phyloP scores from a whole-genome alignment of 2,888 invertebrate genomes.

The Busseola fusca region DNA sequence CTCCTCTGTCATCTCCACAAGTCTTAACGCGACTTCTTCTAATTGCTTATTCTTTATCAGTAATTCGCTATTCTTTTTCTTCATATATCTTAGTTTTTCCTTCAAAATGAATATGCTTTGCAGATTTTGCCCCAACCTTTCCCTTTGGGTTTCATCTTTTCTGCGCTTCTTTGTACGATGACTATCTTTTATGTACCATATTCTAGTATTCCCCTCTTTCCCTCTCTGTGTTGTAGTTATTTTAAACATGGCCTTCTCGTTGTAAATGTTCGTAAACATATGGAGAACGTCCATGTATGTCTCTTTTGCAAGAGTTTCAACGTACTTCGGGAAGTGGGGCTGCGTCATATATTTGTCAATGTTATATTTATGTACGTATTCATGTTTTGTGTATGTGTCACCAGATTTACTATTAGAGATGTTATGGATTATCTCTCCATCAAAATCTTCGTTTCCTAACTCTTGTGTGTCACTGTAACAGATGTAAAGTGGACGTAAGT shows the following conservation, averaged over 20 bases:
- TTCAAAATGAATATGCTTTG: constrained; percentile 54
- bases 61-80: constrained; percentile 52
- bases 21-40: constrained; percentile 53
- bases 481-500: constrained; percentile 12
- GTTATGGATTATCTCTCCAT: constrained; percentile 32
- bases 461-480: constrained; percentile 53
- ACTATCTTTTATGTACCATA: constrained; percentile 67
- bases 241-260: constrained; percentile 72
- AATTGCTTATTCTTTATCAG: constrained; percentile 49
- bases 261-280: constrained; percentile 69
- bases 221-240: constrained; percentile 69
- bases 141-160: constrained; percentile 49
- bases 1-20: constrained; percentile 48
- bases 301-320: constrained; percentile 67
- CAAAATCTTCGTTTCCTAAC: constrained; percentile 47
- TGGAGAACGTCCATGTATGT: constrained; percentile 63
- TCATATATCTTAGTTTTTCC: constrained; percentile 54
- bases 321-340: constrained; percentile 68
- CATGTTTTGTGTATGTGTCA: constrained; percentile 61
- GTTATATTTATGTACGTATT: constrained; percentile 71
- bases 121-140: constrained; percentile 56
- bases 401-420: constrained; percentile 32
- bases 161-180: constrained; percentile 57
- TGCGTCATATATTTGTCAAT: constrained; percentile 70
- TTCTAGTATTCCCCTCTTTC: constrained; percentile 69